A percentile compares a stretch with the other conserved stretches of the same genome.
These are phyloP conservation scores for Volucella bombylans DNA, from an alignment of 2,888 invertebrate species.

Conservation along the genomic window DNA sequence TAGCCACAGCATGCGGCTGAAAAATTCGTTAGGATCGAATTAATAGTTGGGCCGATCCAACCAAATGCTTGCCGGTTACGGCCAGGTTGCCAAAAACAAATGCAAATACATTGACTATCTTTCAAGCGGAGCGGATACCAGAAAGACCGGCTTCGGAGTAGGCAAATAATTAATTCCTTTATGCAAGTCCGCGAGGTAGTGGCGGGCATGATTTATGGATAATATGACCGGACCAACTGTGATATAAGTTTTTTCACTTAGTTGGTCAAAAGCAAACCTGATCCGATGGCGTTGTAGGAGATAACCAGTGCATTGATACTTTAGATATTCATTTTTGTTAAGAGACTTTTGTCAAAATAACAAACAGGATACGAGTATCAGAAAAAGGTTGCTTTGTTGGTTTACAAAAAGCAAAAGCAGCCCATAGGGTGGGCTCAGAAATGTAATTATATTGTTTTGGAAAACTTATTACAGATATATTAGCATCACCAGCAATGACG, in stretches of 20 bases:
- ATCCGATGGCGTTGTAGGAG: conserved; percentile 3
- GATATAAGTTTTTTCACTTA: not conserved
- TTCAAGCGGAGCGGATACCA: conserved; percentile 19
- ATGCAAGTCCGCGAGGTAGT: conserved; percentile 43
- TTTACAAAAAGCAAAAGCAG: too few relatives aligned
- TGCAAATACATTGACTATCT: conserved; percentile 35
- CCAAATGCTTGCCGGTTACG: not conserved
- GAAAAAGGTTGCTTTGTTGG: too few relatives aligned
- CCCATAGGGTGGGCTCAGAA: too few relatives aligned
- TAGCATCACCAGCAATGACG: too few relatives aligned
- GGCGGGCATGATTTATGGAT: not conserved
- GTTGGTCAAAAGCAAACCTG: conserved; percentile 24
- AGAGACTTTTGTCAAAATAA: too few relatives aligned
- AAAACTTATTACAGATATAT: too few relatives aligned
- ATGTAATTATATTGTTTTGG: too few relatives aligned
- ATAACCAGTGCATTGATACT: conserved; percentile 14
- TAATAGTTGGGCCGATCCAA: not conserved
- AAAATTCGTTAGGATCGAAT: not conserved
- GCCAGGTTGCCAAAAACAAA: conserved; percentile 36
- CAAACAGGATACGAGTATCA: too few relatives aligned
- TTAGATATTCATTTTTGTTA: conserved; percentile 14
- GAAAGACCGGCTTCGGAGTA: conserved; percentile 43
- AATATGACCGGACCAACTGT: not conserved
- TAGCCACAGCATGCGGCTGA: conserved; percentile 1
- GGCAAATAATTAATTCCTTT: conserved; percentile 47